Conservation (phyloP, 2,888 invertebrate species). For the Acholoe squamosa region DNA sequence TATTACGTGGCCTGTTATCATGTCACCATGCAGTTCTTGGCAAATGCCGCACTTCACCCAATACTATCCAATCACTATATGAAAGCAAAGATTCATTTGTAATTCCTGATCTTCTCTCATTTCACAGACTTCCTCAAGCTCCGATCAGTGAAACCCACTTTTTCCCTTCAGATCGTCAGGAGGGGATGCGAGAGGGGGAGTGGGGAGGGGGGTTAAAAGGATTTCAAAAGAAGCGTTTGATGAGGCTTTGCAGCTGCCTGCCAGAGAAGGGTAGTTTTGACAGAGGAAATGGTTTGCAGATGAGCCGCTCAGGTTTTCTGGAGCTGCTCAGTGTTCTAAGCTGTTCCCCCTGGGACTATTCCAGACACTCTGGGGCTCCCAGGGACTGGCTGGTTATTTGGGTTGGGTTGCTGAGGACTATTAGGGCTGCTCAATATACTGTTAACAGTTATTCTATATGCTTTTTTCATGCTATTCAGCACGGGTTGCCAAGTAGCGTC, state of each 20-base stretch:
- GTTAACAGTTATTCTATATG: not conserved
- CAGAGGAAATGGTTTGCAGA: not conserved
- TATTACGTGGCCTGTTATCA: too few species aligned
- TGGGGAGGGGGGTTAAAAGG: not conserved
- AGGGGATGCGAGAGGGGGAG: not conserved
- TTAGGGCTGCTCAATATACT: not conserved
- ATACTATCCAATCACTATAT: too few species aligned
- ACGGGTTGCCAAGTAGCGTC: too few species aligned
- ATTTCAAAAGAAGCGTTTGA: slow-evolving; percentile 18
- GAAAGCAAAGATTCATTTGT: not conserved
- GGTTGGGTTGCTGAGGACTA: not conserved
- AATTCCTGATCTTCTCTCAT: slow-evolving; percentile 20
- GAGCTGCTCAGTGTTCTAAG: too few species aligned
- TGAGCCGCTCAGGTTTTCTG: too few species aligned
- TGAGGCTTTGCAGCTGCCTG: not conserved
- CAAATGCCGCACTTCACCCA: too few species aligned
- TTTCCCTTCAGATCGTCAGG: not conserved
- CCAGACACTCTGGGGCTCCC: slow-evolving; percentile 8
- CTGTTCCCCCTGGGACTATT: not conserved
- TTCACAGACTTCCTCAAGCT: slow-evolving; percentile 15
- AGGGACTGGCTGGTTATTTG: not conserved
- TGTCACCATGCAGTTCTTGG: too few species aligned
- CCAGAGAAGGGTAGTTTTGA: not conserved
- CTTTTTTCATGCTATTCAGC: too few species aligned
- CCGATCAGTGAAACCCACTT: not conserved